phyloP scores from a whole-genome alignment of 2,797 vertebrate species.

The Arvicola amphibius region DNA sequence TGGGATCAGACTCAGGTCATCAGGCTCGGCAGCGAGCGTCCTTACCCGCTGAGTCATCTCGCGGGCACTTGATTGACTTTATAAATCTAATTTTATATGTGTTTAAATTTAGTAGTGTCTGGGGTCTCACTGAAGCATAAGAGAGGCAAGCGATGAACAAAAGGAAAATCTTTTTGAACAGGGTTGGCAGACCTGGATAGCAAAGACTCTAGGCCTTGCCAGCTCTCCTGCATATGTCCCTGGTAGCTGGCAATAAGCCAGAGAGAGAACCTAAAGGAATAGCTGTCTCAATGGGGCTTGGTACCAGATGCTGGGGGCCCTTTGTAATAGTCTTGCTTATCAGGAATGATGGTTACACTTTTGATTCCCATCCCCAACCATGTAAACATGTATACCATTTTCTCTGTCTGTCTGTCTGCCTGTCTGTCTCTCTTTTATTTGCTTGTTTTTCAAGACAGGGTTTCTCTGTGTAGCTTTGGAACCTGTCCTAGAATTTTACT shows the following conservation, averaged over 20 bases:
- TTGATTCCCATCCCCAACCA: background rate
- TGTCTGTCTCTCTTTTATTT: too few relatives aligned
- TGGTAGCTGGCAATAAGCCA: background rate
- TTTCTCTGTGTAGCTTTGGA: too few relatives aligned
- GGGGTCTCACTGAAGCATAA: background rate
- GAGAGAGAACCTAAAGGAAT: background rate
- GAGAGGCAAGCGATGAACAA: background rate
- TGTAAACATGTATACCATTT: background rate
- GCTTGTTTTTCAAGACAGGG: too few relatives aligned
- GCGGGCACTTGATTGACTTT: background rate
- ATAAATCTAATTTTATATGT: background rate
- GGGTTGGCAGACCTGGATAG: background rate
- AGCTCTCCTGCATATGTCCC: accelerated
- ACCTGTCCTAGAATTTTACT: too few relatives aligned
- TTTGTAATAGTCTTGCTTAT: background rate
- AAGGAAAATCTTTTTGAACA: background rate
- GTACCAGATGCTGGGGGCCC: background rate
- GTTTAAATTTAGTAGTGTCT: background rate
- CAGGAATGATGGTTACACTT: background rate
- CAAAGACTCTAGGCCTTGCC: background rate
- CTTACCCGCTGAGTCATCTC: background rate
- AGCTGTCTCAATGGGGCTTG: background rate
- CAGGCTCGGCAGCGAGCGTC: background rate
- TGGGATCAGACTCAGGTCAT: background rate
- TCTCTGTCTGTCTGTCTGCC: too few relatives aligned